Evolutionary conservation across 2,113 vertebrate genomes (phyloP).

Genomic region (Mystacornis crossleyi): DNA sequence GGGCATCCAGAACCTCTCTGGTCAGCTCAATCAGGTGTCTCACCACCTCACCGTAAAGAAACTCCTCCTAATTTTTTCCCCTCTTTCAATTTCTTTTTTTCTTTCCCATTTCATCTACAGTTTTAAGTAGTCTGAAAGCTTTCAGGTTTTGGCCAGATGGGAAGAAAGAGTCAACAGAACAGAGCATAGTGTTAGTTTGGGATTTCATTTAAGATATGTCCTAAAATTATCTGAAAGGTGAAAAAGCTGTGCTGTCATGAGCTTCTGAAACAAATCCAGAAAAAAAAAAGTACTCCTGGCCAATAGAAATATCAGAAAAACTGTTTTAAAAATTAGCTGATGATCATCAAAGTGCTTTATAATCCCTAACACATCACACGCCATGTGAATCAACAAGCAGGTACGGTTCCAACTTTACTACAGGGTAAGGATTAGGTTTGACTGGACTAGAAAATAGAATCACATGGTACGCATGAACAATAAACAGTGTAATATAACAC

Average conservation of each 20-base stretch:
- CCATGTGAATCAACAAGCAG: neutral
- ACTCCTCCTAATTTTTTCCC: neutral
- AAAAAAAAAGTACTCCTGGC: neutral
- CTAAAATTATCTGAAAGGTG: neutral
- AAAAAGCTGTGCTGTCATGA: neutral
- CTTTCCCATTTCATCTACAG: neutral
- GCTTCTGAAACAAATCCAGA: neutral
- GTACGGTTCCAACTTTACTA: neutral
- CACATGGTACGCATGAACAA: fast-evolving
- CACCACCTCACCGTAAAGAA: neutral
- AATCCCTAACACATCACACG: neutral
- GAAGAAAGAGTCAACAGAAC: neutral
- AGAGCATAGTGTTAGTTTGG: neutral
- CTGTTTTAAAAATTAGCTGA: neutral
- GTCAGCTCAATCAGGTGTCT: fast-evolving
- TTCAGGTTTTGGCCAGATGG: neutral
- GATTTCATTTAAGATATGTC: neutral
- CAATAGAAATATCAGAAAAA: neutral
- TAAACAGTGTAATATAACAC: neutral
- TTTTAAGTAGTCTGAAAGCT: neutral
- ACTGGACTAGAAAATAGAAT: neutral
- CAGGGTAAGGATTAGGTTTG: neutral
- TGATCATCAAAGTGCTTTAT: neutral
- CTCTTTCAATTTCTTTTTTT: neutral
- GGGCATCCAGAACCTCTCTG: neutral